Conservation (phyloP, 1,140 invertebrate genomes). For the Thalassaphorura encarpata region DNA sequence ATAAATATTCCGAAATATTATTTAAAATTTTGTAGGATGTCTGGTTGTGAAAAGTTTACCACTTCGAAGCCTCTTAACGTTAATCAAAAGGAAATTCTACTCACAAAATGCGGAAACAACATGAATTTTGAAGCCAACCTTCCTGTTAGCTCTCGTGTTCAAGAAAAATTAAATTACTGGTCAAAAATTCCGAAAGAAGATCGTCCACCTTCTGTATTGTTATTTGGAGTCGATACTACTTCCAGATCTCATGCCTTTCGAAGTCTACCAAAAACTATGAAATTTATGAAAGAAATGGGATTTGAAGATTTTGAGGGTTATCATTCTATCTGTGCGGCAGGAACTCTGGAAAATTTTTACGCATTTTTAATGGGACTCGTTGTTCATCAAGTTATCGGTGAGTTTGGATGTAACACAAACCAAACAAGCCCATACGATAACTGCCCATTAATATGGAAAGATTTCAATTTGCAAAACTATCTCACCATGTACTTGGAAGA, state of each 20-base stretch:
- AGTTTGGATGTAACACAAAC: constrained; percentile 30
- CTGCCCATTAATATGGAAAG: constrained; percentile 43
- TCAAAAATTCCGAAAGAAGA: neutral
- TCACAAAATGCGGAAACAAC: neutral
- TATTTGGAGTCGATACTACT: constrained; percentile 2
- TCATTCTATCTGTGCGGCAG: neutral
- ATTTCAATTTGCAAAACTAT: constrained; percentile 40
- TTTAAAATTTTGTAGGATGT: too few relatives aligned
- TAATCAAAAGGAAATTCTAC: neutral
- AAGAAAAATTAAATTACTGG: constrained; percentile 11
- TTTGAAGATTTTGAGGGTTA: constrained; percentile 9
- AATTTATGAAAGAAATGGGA: neutral
- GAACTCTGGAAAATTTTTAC: neutral
- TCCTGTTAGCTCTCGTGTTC: neutral
- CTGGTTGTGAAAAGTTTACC: too few relatives aligned
- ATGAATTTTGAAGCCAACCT: constrained; percentile 9
- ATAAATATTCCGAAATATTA: too few relatives aligned
- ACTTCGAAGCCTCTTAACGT: too few relatives aligned
- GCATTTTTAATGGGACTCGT: neutral
- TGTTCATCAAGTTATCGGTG: neutral
- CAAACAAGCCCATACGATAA: neutral
- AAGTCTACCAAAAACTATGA: constrained; percentile 1
- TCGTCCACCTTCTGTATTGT: constrained; percentile 2
- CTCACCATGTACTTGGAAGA: constrained; percentile 45
- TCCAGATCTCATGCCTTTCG: constrained; percentile 6